Evolutionary conservation across 2,797 vertebrate species (phyloP), one percentile per base, ranked within the genome.

Genomic region (Muraenolepis orangiensis): DNA sequence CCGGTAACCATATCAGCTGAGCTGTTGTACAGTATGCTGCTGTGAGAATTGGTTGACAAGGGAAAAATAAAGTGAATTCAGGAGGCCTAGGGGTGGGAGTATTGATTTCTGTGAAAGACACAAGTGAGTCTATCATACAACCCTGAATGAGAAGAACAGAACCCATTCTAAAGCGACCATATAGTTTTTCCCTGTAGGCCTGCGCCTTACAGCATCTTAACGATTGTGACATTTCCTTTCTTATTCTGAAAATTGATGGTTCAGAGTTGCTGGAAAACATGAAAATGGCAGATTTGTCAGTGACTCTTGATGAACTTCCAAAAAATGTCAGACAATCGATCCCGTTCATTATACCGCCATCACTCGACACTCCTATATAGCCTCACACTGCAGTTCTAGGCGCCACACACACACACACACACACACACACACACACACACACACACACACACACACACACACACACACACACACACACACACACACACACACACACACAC

Each of bases 21-120:
- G 32, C 32, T 20, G 3, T 57, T 20, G 6, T n/a, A n/a, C 51
- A 57, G 20, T n/a, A 5, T 1, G 51, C 51, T n/a, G 20, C 23
- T n/a, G n/a, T n/a, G 51, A 64, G n/a, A 64, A 12, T 16, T n/a
- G 51, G 51, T 0, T 23, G 51, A 1, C 40, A 2, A 42, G 40
- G n/a, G n/a, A n/a, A n/a, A n/a, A n/a, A n/a, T n/a, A n/a, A n/a
- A n/a, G n/a, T n/a, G n/a, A n/a, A n/a, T 42, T 42, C 40, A 42
- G 40, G 40, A 42, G 18, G 18, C 42, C 42, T 51, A 18, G 13
- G 10, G 51, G 51, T 8, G 51, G n/a, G 51, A 69, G 82, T 75
- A 79, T 74, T 71, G 72, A 81, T 57, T 23, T 57, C 73, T 73
- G 42, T 78, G 74, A 74, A 73, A 74, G 32, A 57, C 30, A 67